Evolutionary conservation across 1,140 invertebrate species (phyloP).

Genomic region (Drosophila varians): DNA sequence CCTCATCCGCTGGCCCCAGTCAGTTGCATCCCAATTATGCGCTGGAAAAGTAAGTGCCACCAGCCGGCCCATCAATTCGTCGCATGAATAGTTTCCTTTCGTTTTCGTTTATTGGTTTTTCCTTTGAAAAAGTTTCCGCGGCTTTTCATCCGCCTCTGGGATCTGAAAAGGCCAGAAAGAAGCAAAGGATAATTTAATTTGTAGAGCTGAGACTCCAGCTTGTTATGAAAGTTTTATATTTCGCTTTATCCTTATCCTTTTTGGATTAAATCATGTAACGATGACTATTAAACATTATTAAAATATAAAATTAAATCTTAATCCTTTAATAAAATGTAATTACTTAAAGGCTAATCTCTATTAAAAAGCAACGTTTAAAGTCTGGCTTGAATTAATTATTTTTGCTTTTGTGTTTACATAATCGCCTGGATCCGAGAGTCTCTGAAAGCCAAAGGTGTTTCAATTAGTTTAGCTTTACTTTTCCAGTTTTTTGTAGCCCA

Average conservation of each 20-base stretch:
- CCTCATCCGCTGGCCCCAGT: constrained; percentile 28
- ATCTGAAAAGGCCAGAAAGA: neutral
- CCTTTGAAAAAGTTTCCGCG: neutral
- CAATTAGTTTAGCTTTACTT: neutral
- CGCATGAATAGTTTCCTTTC: constrained; percentile 47
- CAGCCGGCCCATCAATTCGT: constrained; percentile 16
- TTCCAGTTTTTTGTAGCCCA: neutral
- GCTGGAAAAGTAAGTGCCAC: constrained; percentile 73
- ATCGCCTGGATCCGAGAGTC: neutral
- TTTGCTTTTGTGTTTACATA: neutral
- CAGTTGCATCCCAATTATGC: constrained; percentile 69
- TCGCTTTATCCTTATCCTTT: neutral
- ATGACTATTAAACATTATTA: neutral
- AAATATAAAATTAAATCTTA: neutral
- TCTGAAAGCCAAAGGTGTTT: neutral
- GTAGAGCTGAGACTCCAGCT: neutral
- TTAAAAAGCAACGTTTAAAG: neutral
- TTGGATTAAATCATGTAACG: neutral
- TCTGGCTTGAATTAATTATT: neutral
- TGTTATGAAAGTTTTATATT: neutral
- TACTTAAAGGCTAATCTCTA: neutral
- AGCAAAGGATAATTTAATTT: neutral
- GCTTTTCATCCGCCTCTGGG: neutral
- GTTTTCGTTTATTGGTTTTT: constrained; percentile 17
- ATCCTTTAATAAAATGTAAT: neutral